These are phyloP conservation scores for Venustoraphidia nigricollis DNA, from an alignment of 2,888 invertebrate species.

Conservation along the genomic window DNA sequence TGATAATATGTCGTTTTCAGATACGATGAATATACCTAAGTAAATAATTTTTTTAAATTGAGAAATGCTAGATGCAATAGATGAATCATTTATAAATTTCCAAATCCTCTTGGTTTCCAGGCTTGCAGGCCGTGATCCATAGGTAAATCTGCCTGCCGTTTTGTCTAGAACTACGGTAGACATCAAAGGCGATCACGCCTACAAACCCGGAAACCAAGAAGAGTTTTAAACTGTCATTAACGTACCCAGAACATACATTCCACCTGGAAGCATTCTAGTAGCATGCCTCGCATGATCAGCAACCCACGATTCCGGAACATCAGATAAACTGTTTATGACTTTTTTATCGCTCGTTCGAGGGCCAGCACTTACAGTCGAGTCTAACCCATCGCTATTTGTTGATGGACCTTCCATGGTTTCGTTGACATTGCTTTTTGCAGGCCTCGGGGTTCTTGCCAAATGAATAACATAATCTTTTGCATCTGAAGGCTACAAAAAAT, in stretches of 20 bases:
- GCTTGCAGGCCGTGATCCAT: no score
- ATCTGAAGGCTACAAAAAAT: conserved; percentile 35
- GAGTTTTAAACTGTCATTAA: no score
- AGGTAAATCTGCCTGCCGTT: no score
- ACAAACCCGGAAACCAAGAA: no score
- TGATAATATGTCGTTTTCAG: conserved; percentile 45
- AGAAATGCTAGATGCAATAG: not conserved
- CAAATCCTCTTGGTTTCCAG: no score
- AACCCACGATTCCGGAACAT: conserved; percentile 51
- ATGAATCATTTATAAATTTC: not conserved
- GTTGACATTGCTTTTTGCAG: conserved; percentile 27
- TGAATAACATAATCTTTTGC: conserved; percentile 65
- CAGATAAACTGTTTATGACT: conserved; percentile 32
- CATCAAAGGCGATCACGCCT: no score
- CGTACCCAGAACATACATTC: conserved; percentile 64
- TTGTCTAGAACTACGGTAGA: no score
- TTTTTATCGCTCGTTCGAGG: conserved; percentile 21
- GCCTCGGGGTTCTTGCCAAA: conserved; percentile 59
- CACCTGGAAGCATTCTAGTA: conserved; percentile 81
- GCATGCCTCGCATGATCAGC: conserved; percentile 76
- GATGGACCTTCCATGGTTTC: conserved; percentile 19
- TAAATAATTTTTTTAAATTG: conserved; percentile 8
- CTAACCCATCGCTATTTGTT: conserved; percentile 21
- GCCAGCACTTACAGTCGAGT: conserved; percentile 23
- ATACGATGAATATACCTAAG: conserved; percentile 57